These are phyloP conservation scores for Myiotriccus ornatus DNA, from an alignment of 2,797 vertebrate species.

Conservation along the genomic window DNA sequence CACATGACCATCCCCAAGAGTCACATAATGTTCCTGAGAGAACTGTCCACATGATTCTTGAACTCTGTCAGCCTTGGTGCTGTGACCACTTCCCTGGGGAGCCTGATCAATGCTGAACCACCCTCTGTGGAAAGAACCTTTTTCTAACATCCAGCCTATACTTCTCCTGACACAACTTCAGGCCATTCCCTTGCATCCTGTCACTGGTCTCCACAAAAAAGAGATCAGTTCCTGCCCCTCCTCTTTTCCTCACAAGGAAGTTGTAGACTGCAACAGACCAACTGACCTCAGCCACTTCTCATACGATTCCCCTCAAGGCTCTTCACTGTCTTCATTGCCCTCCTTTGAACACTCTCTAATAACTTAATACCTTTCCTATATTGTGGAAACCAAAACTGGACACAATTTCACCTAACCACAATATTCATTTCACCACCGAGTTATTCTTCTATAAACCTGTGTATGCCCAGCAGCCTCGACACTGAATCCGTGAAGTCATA, in stretches of 20 bases:
- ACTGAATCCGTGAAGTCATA: neutral
- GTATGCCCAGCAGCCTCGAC: neutral
- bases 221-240: neutral
- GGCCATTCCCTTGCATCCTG: neutral
- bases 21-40: neutral
- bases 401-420: neutral
- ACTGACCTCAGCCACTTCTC: neutral
- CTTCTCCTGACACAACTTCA: neutral
- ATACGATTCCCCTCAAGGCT: neutral
- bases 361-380: neutral
- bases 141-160: neutral
- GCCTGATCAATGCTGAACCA: neutral
- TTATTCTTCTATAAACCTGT: neutral
- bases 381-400: neutral
- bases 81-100: neutral
- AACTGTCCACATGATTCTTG: neutral
- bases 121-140: neutral
- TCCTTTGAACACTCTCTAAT: neutral
- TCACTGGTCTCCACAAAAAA: neutral
- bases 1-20: neutral
- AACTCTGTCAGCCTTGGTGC: neutral
- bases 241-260: neutral
- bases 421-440: neutral
- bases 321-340: neutral
- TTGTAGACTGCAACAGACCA: neutral